These are phyloP conservation scores for Chrysaora quinquecirrha DNA, from an alignment of 30 jellyfish, hydroid and myxozoan genomes.

Conservation along the genomic window DNA sequence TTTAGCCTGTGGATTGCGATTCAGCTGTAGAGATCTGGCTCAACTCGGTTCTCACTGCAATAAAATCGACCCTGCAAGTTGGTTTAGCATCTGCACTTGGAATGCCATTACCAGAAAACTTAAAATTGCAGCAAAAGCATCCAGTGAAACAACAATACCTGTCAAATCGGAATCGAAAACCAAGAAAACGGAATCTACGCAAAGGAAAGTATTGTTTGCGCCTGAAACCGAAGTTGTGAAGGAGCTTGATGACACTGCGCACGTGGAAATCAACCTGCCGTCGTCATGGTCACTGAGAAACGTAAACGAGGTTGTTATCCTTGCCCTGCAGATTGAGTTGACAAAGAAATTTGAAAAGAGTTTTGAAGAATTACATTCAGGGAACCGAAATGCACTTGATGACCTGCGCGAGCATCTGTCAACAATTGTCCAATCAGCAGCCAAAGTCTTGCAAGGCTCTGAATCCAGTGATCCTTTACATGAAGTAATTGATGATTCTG, in stretches of 20 bases:
- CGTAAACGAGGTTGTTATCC: conserved; percentile 50
- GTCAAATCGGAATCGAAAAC: conserved; percentile 24
- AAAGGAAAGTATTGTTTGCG: conserved; percentile 63
- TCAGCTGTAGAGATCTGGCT: conserved; percentile 62
- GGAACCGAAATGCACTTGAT: conserved; percentile 45
- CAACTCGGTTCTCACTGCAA: conserved; percentile 28
- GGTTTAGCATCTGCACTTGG: conserved; percentile 65
- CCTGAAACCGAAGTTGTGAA: conserved; percentile 47
- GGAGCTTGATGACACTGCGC: conserved; percentile 54
- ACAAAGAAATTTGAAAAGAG: conserved; percentile 60
- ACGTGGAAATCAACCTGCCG: conserved; percentile 49
- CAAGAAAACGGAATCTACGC: conserved; percentile 26
- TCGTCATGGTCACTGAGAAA: conserved; percentile 65
- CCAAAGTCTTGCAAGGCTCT: conserved; percentile 52
- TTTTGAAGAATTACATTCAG: conserved; percentile 38
- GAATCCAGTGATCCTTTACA: conserved; percentile 31
- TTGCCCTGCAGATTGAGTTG: conserved; percentile 63
- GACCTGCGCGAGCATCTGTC: conserved; percentile 39
- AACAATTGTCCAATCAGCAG: conserved; percentile 50
- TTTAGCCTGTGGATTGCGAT: conserved; percentile 70
- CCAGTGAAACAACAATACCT: conserved; percentile 19
- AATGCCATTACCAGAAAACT: conserved; percentile 60
- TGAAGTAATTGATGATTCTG: conserved; percentile 18
- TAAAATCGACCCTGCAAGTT: conserved; percentile 43
- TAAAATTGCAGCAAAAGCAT: conserved; percentile 17